Evolutionary conservation across 2,797 vertebrate species (phyloP), one percentile per base, ranked within the genome.

Genomic region (Benthosema pterotum): DNA sequence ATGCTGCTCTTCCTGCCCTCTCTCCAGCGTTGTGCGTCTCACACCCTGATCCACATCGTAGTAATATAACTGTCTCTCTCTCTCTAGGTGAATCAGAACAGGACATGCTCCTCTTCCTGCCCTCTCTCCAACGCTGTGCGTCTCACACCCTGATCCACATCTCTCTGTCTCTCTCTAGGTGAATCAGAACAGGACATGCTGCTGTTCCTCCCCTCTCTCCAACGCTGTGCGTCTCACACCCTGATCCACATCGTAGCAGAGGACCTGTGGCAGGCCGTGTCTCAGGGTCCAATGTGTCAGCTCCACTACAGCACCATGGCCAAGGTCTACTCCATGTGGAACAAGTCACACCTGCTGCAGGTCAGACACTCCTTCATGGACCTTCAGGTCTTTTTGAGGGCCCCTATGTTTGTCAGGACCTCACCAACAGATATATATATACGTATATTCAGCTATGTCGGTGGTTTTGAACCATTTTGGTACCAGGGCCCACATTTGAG

Each of bases 121-220:
- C 90, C 8, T 79, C 83, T 0, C 80, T 91, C 5, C 89, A 91
- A 58, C 84, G 87, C 45, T 93, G 91, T 15, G 90, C 91, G 0
- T 89, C 90, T 0, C 90, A 91, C 77, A 89, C 83, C 6, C 63
- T 93, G 50, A 88, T 90, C 74, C 82, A 79, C 63, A 90, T 93
- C 0, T 5, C 28, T 32, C 28, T 32, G 25, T 3, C 5, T 5
- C 28, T 32, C 5, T 7, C 28, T n/a, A 57, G 80, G 78, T 0
- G 85, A 88, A 65, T 77, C 84, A 0, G 85, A 89, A 59, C 85
- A 88, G 85, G 88, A 87, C 79, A 81, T 89, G 84, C 83, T 87
- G 0, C 68, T 88, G 66, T 91, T 92, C 9, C 69, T 91, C 38
- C 90, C 90, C 8, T 79, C 83, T 0, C 80, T 91, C 5, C 89